phyloP scores from a whole-genome alignment of 2,113 vertebrate genomes.

The Ageneiosus marmoratus region DNA sequence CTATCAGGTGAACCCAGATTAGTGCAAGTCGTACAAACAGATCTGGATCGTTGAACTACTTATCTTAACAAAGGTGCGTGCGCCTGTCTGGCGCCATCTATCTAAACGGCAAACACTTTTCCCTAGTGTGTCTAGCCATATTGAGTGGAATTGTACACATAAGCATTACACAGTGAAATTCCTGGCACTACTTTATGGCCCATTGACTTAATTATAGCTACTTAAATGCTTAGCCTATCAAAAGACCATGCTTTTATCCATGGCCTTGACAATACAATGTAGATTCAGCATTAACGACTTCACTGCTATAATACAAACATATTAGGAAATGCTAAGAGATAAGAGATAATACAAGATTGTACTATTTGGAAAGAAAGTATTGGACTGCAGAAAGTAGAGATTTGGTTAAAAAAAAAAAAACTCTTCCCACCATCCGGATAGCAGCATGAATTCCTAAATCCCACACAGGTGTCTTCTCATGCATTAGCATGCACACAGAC shows the following conservation, averaged over 20 bases:
- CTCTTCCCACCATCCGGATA: conserved; percentile 24
- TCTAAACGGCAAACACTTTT: conserved; percentile 7
- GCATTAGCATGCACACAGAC: conserved; percentile 26
- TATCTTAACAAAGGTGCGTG: neutral
- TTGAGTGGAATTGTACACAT: neutral
- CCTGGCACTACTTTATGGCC: conserved; percentile 35
- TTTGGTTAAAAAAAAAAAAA: neutral
- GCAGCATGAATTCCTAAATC: conserved; percentile 58
- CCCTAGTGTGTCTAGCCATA: conserved; percentile 26
- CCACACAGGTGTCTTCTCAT: conserved; percentile 67
- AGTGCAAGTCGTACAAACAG: neutral
- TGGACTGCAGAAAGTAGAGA: neutral
- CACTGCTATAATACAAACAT: neutral
- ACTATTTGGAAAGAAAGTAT: neutral
- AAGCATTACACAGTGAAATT: conserved; percentile 36
- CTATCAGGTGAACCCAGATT: neutral
- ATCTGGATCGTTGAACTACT: neutral
- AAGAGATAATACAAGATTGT: neutral
- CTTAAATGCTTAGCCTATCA: conserved; percentile 45
- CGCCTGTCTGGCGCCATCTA: neutral
- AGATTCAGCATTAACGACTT: neutral
- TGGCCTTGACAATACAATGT: neutral
- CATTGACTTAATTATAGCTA: conserved; percentile 36
- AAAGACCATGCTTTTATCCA: neutral
- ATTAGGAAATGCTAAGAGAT: neutral